Evolutionary conservation across 2,797 vertebrate genomes (phyloP), one percentile per base, ranked within the genome.

Genomic region (Anguilla anguilla): DNA sequence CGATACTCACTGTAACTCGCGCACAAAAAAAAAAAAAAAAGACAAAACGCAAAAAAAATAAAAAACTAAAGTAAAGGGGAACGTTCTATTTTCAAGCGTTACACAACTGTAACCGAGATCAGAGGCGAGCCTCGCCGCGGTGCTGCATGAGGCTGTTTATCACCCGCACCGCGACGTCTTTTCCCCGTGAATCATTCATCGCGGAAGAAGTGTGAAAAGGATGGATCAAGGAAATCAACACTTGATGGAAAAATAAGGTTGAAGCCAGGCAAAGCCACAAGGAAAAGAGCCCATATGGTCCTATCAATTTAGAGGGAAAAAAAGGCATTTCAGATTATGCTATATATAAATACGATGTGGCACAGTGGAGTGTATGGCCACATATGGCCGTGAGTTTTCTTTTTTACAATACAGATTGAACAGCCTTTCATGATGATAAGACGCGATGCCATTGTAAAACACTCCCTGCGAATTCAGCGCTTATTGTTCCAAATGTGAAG

Each of bases 1-100:
- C 96, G 95, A 97, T 97, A 96, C 95, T 92, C 94, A 95, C 96
- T 95, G 94, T 95, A 96, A 96, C 95, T 95, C 94, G 91, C 94
- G 93, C 74, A 46, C 93, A 91, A 93, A 93, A 92, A 95, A 46
- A 43, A 39, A 43, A 86, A 90, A 83, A 74, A 77, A 84, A 90
- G 49, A 87, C 64, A 51, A 92, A 93, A 77, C 92, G 89, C 88
- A 92, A 90, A 91, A 91, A 55, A 90, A 86, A 46, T 46, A 43
- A 88, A 93, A 93, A 93, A 92, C 92, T 93, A 95, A 91, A 93
- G 93, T 94, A 94, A 91, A 91, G 92, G 94, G 94, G 88, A 96
- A 95, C 91, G 93, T 94, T 90, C 87, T 89, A 93, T 94, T 96
- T 95, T 95, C 94, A 95, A 94, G 94, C 94, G 95, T 97, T 97